A percentile compares a stretch with the other conserved stretches of the same genome.
phyloP scores from a whole-genome alignment of 2,113 vertebrate species.

The Cyphomyrus discorhynchus region DNA sequence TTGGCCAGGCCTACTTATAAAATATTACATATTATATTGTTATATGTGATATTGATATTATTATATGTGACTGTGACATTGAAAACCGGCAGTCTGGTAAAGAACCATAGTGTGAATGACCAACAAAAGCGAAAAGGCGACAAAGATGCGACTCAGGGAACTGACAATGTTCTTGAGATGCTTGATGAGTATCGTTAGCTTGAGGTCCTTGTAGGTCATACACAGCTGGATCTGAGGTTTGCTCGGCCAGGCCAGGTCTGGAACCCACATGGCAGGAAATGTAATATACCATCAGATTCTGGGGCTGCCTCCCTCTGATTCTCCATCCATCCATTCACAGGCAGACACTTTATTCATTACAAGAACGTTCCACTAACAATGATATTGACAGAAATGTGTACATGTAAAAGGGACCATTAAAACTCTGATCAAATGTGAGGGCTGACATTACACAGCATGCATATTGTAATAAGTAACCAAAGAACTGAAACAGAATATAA shows the following conservation, averaged over 20 bases:
- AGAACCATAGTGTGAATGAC: background rate
- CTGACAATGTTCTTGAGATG: constrained; percentile 80
- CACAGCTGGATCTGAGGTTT: constrained; percentile 68
- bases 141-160: constrained; percentile 22
- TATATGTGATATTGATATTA: background rate
- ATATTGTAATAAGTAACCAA: background rate
- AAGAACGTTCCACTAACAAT: background rate
- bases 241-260: constrained; percentile 34
- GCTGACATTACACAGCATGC: background rate
- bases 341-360: background rate
- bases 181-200: constrained; percentile 73
- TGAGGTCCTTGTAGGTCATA: constrained; percentile 53
- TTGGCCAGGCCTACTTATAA: background rate
- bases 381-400: background rate
- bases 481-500: background rate
- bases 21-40: background rate
- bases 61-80: background rate
- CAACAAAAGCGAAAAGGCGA: background rate
- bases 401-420: background rate
- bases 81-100: background rate
- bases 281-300: background rate
- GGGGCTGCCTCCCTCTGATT: background rate
- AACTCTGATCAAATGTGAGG: background rate
- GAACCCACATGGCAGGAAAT: background rate
- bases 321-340: background rate